Percentiles rank a stretch among this genome's conserved stretches.
Evolutionary conservation across 2,113 vertebrate species (phyloP).

Genomic region (Mus spicilegus): DNA sequence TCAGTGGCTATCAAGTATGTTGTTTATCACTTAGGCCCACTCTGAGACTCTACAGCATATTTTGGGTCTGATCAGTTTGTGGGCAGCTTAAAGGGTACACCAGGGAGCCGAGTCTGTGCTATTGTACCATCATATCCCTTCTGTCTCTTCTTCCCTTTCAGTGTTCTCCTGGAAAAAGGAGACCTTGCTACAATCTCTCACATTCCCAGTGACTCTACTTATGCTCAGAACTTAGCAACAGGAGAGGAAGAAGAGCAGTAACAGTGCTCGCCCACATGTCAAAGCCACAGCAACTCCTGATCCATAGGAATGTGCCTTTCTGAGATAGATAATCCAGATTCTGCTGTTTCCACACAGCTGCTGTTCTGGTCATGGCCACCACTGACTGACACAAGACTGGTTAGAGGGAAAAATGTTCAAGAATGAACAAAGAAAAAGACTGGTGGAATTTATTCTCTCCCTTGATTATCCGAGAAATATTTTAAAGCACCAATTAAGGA

Average conservation of each 20-base stretch:
- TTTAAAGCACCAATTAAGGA: background rate
- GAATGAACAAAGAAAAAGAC: background rate
- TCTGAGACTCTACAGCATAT: background rate
- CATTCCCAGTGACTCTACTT: background rate
- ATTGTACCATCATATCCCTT: too few species aligned
- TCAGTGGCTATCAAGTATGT: background rate
- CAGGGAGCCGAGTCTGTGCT: background rate
- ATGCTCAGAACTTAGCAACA: background rate
- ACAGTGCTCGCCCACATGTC: background rate
- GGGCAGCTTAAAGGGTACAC: background rate
- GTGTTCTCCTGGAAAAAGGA: background rate
- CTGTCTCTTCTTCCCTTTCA: background rate
- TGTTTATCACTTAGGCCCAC: background rate
- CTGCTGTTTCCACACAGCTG: background rate
- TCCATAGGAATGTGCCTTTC: background rate
- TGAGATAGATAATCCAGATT: background rate
- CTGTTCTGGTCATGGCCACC: background rate
- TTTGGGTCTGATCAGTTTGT: background rate
- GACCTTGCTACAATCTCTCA: background rate
- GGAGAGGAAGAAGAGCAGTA: background rate
- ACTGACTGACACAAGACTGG: background rate
- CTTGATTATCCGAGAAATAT: background rate
- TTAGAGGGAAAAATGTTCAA: background rate
- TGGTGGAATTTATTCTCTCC: background rate
- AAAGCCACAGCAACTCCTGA: background rate